Base-by-base conservation (phyloP, 1,140 invertebrate species). In the Macrocentrus cingulum region DNA sequence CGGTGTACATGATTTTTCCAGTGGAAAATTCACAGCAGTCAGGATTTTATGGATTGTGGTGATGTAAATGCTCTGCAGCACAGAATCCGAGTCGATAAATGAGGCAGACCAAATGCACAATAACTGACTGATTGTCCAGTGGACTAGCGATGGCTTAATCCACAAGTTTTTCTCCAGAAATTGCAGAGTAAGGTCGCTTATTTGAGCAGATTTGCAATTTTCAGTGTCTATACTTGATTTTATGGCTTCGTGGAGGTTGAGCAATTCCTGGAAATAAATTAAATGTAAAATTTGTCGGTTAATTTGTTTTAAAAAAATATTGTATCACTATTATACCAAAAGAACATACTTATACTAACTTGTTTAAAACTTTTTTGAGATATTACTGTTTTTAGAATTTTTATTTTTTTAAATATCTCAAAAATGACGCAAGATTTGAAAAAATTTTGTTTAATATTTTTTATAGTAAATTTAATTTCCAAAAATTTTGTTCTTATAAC, bases 101-200 rank as follows among this genome's bases (percentile, higher is more conserved):
- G 13, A 18, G 0, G 52, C 50, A 18, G 62, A 59, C 63, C 60
- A 67, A 22, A 60, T 36, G 15, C 59, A 64, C 1, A 72, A 58
- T 48, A 77, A 68, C 59, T 69, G 59, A 46, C 74, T 67, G n/a
- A 75, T 59, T n/a, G 73, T 63, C 66, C 69, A 75, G 48, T 70
- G 72, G 3, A 63, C 49, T 8, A 72, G 39, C 13, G 53, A 13
- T 50, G 69, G 62, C 62, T 62, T 60, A 6, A 39, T 50, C 18
- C 55, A 20, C 25, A 75, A 44, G 62, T 67, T 70, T 19, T 39
- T 48, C 58, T 66, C 64, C 16, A 77, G 51, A 55, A 71, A 69
- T 50, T 51, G 46, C 13, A 70, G 57, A 60, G 55, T 66, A 25
- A 57, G 22, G 41, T 64, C 20, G 1, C 50, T 63, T 19, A 68